Base-by-base conservation (phyloP, 2,888 invertebrate genomes). In the Thymelicus sylvestris region DNA sequence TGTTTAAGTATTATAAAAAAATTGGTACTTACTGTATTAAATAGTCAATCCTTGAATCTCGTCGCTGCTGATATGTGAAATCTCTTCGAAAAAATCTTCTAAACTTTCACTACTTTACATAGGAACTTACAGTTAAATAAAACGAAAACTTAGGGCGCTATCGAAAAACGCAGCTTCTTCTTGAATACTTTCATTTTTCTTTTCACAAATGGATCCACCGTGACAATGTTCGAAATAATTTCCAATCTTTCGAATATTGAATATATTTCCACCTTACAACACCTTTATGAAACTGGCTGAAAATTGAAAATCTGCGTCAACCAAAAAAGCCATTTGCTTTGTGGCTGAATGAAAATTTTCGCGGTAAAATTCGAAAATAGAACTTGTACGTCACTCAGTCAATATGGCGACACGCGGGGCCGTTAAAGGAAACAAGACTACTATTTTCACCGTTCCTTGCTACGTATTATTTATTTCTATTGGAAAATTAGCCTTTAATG, bases 131-230 rank as follows among this genome's bases (percentile, higher is more conserved):
- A 67, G 44, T 72, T 63, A 75, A 75, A 81, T 80, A 80, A 85
- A 80, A 77, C 79, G 31, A 73, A 80, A 80, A 77, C 79, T 77
- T 70, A 70, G 13, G 76, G 83, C 76, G 81, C 83, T 93, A 93
- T 93, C 66, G 93, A 93, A 81, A 93, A 93, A 78, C 93, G 89
- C 12, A 93, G 79, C 75, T 93, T 93, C 81, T 93, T 93, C 82
- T 93, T 93, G 74, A 93, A 93, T 80, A 92, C 81, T 93, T 92
- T 93, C 93, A 93, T 93, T 79, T 92, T 93, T 86, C 88, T 90
- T 76, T 86, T 92, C 80, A 92, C 86, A 81, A 90, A 89, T 52
- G 88, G 88, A 89, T 89, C 90, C 92, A 92, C 93, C 79, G 83
- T 89, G 84, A 72, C 60, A 67, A 62, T 67, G 47, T 68, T 55